Conservation (phyloP, 64 coral and sea anemone genomes). For the Platygyra sinensis region DNA sequence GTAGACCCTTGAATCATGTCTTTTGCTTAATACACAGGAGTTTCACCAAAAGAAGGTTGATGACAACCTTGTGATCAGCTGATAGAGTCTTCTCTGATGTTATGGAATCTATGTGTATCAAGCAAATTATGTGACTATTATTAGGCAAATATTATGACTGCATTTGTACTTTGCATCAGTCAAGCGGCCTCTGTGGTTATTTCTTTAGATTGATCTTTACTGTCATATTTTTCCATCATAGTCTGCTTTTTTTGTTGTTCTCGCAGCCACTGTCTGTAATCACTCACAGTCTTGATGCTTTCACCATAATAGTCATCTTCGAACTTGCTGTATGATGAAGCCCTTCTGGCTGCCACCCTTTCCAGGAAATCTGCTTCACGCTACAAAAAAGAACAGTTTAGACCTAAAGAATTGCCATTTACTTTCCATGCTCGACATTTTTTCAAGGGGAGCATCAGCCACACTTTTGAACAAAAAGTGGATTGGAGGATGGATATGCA, state of each 20-base stretch:
- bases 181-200: conserved; percentile 16
- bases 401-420: background rate
- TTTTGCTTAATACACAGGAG: too few relatives aligned
- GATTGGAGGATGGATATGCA: too few relatives aligned
- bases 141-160: background rate
- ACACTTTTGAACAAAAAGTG: too few relatives aligned
- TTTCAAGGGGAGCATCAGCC: background rate
- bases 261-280: conserved; percentile 97
- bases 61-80: too few relatives aligned
- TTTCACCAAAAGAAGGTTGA: too few relatives aligned
- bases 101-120: background rate
- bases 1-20: too few relatives aligned
- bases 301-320: conserved; percentile 99
- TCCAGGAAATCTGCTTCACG: conserved; percentile 93
- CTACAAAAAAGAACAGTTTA: conserved; percentile 44
- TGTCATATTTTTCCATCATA: conserved; percentile 79
- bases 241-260: conserved; percentile 90
- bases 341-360: conserved; percentile 77
- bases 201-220: conserved; percentile 71
- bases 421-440: too few relatives aligned
- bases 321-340: conserved; percentile 93
- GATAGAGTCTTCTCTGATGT: too few relatives aligned
- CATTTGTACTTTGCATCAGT: background rate
- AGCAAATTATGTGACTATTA: background rate
- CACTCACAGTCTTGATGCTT: conserved; percentile 96